Base-by-base conservation (phyloP, 2,888 invertebrate species). In the Acanthococcus lagerstroemiae region DNA sequence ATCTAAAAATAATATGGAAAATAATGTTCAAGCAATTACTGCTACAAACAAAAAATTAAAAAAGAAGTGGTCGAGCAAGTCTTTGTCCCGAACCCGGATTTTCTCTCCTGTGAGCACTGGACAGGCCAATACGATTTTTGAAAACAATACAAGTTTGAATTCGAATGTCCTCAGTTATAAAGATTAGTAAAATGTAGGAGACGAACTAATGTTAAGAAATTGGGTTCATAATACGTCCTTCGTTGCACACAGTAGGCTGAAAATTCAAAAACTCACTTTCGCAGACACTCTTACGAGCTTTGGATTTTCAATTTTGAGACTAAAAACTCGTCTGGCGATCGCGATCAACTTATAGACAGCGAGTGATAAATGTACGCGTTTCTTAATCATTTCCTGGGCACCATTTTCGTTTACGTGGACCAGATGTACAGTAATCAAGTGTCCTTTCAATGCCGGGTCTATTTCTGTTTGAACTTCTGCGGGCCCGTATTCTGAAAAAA, bases 381-480 rank as follows among this genome's bases (percentile, higher is more conserved):
- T 66, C 24, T 66, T 66, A 57, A 66, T 66, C 19, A 56, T 50
- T 30, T 56, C 48, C 45, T 66, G 46, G 7, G 26, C 30, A 15
- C 56, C 66, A 56, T 56, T 46, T 55, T 65, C 65, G 44, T 50
- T 55, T 19, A 57, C 30, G 9, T 56, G 17, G 3, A 50, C 50
- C 6, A 66, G 26, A 30, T 55, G 56, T 22, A 66, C 45, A n/a
- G 56, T 27, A 50, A 66, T 66, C 25, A 66, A 37, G 57, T 66
- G 55, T 7, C 56, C 66, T 66, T 66, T 66, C 30, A 66, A 24
- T 9, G 66, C 56, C 24, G 56, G 56, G 30, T 66, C 66, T 22
- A 66, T 54, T 63, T 63, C 63, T 52, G 54, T 63, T n/a, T 52
- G 63, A 54, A 63, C 63, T 44, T 63, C 63, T 22, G 54, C 63